Evolutionary conservation across 1,140 invertebrate genomes (phyloP).

Genomic region (Liolophura sinensis): DNA sequence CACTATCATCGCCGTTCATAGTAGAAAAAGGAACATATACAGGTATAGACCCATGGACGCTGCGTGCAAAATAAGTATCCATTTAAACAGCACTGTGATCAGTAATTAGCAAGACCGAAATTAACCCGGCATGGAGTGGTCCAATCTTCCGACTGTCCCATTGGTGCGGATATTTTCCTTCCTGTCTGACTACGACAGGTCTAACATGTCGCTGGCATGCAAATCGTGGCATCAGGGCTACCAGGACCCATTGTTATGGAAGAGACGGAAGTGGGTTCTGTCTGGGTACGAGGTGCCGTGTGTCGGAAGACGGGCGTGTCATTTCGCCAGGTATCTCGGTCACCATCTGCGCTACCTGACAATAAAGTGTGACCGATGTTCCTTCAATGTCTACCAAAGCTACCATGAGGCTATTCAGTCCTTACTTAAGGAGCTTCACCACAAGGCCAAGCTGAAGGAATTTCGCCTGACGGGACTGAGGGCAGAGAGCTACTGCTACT

Average conservation of each 20-base stretch:
- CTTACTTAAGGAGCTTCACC: constrained; percentile 17
- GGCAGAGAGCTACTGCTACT: constrained; percentile 24
- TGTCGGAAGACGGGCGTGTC: constrained; percentile 13
- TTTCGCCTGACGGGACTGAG: constrained; percentile 21
- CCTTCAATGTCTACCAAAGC: constrained; percentile 19
- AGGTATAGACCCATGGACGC: no score
- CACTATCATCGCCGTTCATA: no score
- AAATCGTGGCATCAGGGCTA: constrained; percentile 17
- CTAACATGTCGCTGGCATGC: constrained; percentile 18
- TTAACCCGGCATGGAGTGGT: constrained; percentile 6
- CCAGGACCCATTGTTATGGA: constrained; percentile 18
- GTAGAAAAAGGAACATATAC: no score
- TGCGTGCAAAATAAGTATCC: no score
- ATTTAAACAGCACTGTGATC: no score
- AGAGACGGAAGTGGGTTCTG: constrained; percentile 16
- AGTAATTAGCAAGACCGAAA: no score
- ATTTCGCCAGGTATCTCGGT: constrained; percentile 17
- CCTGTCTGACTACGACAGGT: constrained; percentile 15
- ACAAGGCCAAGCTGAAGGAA: constrained; percentile 7
- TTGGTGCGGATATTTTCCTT: constrained; percentile 19
- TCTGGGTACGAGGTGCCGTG: constrained; percentile 17
- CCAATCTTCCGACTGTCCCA: constrained; percentile 16
- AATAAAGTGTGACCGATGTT: constrained; percentile 18
- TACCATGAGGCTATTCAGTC: constrained; percentile 23
- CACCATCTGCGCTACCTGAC: constrained; percentile 14